Conservation (phyloP, 2,113 vertebrate species). For the Prolemur simus region DNA sequence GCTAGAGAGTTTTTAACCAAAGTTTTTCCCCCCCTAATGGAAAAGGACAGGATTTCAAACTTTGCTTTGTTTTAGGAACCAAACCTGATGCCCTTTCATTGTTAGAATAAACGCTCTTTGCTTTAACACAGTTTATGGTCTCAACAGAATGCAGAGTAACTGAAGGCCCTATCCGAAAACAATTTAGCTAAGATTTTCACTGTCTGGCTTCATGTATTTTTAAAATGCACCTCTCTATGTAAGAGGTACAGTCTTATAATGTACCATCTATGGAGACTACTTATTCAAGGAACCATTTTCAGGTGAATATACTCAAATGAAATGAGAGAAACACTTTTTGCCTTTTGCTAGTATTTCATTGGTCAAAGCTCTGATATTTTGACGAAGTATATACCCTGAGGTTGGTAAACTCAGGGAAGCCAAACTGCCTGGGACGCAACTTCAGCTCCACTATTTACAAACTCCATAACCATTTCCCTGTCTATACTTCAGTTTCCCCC, state of each 20-base stretch:
- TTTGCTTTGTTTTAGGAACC: slow-evolving; percentile 53
- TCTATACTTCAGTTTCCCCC: neutral
- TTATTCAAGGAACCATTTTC: neutral
- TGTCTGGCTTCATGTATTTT: neutral
- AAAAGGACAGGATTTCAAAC: slow-evolving; percentile 25
- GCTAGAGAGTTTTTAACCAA: neutral
- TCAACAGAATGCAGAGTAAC: slow-evolving; percentile 30
- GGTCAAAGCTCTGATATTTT: neutral
- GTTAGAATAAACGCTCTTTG: neutral
- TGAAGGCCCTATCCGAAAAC: slow-evolving; percentile 31
- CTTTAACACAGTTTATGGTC: neutral
- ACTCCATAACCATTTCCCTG: neutral
- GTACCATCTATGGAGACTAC: neutral
- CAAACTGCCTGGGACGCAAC: neutral
- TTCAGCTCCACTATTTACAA: neutral
- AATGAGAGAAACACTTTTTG: neutral
- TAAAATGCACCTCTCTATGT: neutral
- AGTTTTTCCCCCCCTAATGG: slow-evolving; percentile 47
- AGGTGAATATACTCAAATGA: neutral
- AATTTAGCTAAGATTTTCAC: slow-evolving; percentile 34
- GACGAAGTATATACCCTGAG: slow-evolving; percentile 31
- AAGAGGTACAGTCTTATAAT: too few species aligned
- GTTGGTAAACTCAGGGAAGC: neutral
- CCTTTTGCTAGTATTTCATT: neutral
- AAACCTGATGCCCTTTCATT: neutral